Conservation (phyloP, 2,888 invertebrate genomes). For the Arenicola marina region DNA sequence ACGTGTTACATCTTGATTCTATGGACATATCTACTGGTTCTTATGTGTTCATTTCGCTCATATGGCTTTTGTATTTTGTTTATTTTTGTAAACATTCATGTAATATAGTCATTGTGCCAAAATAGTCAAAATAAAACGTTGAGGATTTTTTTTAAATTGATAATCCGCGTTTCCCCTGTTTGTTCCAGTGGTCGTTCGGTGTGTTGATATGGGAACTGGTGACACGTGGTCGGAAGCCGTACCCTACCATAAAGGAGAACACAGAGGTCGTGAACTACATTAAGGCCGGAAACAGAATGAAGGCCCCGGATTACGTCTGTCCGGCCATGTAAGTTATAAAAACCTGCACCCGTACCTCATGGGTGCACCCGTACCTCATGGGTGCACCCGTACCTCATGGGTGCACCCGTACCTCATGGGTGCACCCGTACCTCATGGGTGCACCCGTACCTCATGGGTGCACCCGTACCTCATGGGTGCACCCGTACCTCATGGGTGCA, state of each 20-base stretch:
- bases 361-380: too few relatives aligned
- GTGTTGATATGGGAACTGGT: slow-evolving; percentile 55
- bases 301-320: neutral
- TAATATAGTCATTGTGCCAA: neutral
- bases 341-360: too few relatives aligned
- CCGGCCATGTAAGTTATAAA: slow-evolving; percentile 35
- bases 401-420: too few relatives aligned
- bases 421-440: too few relatives aligned
- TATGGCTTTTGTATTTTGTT: neutral
- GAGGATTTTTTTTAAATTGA: too few relatives aligned
- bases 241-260: slow-evolving; percentile 21
- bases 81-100: neutral
- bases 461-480: too few relatives aligned
- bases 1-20: too few relatives aligned
- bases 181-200: slow-evolving; percentile 50
- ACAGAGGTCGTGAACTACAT: neutral
- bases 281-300: neutral
- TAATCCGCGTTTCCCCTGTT: neutral
- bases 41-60: neutral
- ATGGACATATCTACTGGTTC: neutral
- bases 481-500: too few relatives aligned
- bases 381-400: too few relatives aligned
- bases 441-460: too few relatives aligned
- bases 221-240: slow-evolving; percentile 51
- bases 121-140: too few relatives aligned